Percentiles rank a stretch among this genome's conserved stretches.
phyloP scores from a whole-genome alignment of 2,888 invertebrate species.

The Tetragonula carbonaria region DNA sequence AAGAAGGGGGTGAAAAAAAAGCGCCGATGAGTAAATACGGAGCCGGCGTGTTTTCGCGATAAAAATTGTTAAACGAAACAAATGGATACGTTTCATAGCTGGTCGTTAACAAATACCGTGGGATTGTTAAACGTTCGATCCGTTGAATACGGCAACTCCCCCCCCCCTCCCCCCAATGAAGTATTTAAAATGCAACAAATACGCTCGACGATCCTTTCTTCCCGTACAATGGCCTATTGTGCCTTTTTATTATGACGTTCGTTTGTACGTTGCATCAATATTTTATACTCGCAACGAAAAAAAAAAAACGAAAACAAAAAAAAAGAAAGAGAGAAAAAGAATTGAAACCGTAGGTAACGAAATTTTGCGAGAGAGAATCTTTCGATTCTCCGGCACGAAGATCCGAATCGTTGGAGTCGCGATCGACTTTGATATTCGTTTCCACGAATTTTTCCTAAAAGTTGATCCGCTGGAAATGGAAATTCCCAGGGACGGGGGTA shows the following conservation, averaged over 20 bases:
- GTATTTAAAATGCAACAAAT: not conserved
- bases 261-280: not conserved
- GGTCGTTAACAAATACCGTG: conserved; percentile 14
- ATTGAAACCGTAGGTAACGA: too few species aligned
- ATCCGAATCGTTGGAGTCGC: not conserved
- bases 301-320: not conserved
- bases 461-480: conserved; percentile 24
- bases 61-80: conserved; percentile 25
- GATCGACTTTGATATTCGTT: conserved; percentile 8
- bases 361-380: not conserved
- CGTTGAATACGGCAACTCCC: not conserved
- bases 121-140: conserved; percentile 9
- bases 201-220: not conserved
- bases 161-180: not conserved
- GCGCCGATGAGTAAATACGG: not conserved
- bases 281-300: not conserved
- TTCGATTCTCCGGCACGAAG: not conserved
- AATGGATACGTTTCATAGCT: conserved; percentile 5
- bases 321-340: not conserved
- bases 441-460: conserved; percentile 15
- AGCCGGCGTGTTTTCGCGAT: not conserved
- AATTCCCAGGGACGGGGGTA: conserved; percentile 17
- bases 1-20: not conserved
- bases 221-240: not conserved
- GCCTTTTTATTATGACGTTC: not conserved